Evolutionary conservation across 2,797 vertebrate genomes (phyloP).

Genomic region (Botia kubotai): DNA sequence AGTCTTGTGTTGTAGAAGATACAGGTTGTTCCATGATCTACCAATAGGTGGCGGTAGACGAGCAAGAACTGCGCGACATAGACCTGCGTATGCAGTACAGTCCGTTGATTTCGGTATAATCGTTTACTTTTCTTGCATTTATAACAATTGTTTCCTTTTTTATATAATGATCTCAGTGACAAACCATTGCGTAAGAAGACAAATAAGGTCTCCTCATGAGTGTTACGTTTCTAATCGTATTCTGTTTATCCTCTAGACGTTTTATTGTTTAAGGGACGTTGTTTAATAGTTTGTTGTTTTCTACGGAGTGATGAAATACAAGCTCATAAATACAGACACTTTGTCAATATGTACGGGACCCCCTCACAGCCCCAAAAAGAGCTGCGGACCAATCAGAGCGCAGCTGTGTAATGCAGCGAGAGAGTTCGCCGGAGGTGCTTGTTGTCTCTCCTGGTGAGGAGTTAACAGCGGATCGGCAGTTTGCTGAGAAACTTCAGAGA

Average conservation of each 20-base stretch:
- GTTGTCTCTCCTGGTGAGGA: slow-evolving; percentile 20
- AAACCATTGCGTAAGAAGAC: too few relatives aligned
- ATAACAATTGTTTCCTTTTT: too few relatives aligned
- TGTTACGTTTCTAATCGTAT: too few relatives aligned
- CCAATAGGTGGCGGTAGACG: slow-evolving; percentile 17
- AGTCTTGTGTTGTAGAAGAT: not conserved
- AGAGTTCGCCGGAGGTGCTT: slow-evolving; percentile 9
- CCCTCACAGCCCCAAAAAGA: not conserved
- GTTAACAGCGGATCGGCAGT: slow-evolving; percentile 15
- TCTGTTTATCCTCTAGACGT: too few relatives aligned
- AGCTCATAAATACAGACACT: too few relatives aligned
- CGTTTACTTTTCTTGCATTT: too few relatives aligned
- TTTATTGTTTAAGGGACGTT: too few relatives aligned
- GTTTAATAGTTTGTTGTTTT: too few relatives aligned
- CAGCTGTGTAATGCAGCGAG: not conserved
- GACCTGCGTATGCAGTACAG: not conserved
- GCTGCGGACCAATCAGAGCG: slow-evolving; percentile 47
- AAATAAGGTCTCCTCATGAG: too few relatives aligned
- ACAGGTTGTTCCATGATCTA: not conserved
- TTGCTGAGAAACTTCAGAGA: slow-evolving; percentile 43
- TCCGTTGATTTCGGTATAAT: not conserved
- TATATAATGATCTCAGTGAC: too few relatives aligned
- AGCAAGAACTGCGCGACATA: not conserved
- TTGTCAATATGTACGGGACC: not conserved
- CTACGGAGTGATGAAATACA: too few relatives aligned